phyloP scores from a whole-genome alignment of 2,888 invertebrate species.

The Rhamphomyia laevipes region DNA sequence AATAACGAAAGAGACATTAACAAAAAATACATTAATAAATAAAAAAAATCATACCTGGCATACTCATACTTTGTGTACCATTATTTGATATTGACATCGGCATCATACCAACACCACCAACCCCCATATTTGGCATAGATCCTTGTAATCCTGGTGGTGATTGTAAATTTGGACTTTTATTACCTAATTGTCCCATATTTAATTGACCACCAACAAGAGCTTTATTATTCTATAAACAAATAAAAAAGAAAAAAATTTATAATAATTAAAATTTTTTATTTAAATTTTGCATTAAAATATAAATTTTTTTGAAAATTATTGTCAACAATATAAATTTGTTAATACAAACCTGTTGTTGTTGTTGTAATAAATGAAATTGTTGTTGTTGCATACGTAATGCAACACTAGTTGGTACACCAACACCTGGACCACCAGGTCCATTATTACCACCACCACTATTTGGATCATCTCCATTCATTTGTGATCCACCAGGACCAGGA shows the following conservation, averaged over 20 bases:
- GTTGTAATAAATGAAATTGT: slow-evolving; percentile 56
- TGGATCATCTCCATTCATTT: slow-evolving; percentile 57
- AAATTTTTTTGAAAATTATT: too few species aligned
- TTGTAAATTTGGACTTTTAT: slow-evolving; percentile 73
- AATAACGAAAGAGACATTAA: too few species aligned
- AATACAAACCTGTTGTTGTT: slow-evolving; percentile 20
- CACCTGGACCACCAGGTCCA: slow-evolving; percentile 44
- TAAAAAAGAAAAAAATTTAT: slow-evolving; percentile 1
- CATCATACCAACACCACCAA: slow-evolving; percentile 49
- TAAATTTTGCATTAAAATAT: not conserved
- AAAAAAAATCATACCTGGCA: slow-evolving; percentile 44
- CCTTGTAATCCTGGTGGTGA: slow-evolving; percentile 75
- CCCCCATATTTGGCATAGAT: slow-evolving; percentile 63
- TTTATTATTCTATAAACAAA: slow-evolving; percentile 27
- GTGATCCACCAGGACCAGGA: slow-evolving; percentile 60
- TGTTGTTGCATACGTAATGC: slow-evolving; percentile 41
- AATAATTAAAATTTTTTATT: not conserved
- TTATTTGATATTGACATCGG: slow-evolving; percentile 66
- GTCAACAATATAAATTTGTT: too few species aligned
- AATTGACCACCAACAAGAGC: slow-evolving; percentile 46
- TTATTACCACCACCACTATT: slow-evolving; percentile 51
- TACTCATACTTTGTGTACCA: slow-evolving; percentile 62
- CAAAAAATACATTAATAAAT: too few species aligned
- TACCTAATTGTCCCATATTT: slow-evolving; percentile 63
- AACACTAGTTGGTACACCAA: slow-evolving; percentile 15